phyloP scores from a whole-genome alignment of 2,888 invertebrate genomes.

The Ennomos erosarius region DNA sequence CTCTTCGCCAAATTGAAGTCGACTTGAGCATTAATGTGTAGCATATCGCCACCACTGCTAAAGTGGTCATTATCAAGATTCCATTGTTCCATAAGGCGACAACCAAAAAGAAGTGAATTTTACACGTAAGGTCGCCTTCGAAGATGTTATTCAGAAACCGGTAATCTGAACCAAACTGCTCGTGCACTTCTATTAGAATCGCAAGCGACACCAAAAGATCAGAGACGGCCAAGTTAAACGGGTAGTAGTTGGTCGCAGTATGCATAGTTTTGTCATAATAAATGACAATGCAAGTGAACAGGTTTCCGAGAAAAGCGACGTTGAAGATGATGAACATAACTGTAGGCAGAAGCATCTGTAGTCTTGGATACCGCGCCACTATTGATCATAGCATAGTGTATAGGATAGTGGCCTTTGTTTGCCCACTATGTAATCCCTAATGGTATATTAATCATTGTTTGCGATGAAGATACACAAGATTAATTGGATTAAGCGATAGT shows the following conservation, averaged over 20 bases:
- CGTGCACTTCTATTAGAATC: conserved; percentile 57
- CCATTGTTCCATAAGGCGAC: conserved; percentile 62
- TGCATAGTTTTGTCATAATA: conserved; percentile 71
- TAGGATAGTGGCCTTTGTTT: conserved; percentile 8
- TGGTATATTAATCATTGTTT: conserved; percentile 26
- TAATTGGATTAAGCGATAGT: conserved; percentile 27
- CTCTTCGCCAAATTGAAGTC: conserved; percentile 54
- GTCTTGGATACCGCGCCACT: conserved; percentile 22
- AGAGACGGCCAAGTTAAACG: conserved; percentile 71
- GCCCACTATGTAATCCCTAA: conserved; percentile 6
- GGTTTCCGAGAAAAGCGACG: conserved; percentile 61
- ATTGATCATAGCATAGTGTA: conserved; percentile 5
- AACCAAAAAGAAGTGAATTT: conserved; percentile 58
- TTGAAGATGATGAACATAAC: conserved; percentile 52
- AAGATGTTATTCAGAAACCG: conserved; percentile 43
- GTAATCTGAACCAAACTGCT: conserved; percentile 44
- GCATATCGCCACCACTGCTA: conserved; percentile 65
- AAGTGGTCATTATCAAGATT: conserved; percentile 61
- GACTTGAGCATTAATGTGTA: conserved; percentile 57
- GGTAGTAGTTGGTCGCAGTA: conserved; percentile 71
- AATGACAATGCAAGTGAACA: conserved; percentile 73
- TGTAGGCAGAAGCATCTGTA: conserved; percentile 39
- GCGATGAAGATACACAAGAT: conserved; percentile 18
- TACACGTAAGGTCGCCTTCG: conserved; percentile 51
- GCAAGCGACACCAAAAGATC: conserved; percentile 67